Evolutionary conservation across 2,797 vertebrate species (phyloP).

Genomic region (Xenentodon cancila): DNA sequence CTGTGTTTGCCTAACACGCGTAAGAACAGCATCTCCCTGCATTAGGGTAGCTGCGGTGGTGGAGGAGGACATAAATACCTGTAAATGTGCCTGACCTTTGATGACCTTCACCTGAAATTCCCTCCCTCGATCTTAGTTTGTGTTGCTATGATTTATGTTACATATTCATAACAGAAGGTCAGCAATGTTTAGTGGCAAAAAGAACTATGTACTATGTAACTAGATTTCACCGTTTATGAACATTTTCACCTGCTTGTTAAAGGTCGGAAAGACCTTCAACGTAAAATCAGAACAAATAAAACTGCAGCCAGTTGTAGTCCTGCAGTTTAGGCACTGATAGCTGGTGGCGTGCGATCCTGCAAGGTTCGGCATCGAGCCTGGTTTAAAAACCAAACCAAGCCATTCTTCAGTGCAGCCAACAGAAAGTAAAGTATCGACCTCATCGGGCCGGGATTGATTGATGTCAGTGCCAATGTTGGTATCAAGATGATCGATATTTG

Average conservation of each 20-base stretch:
- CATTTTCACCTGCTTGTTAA: conserved; percentile 6
- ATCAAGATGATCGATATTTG: no score
- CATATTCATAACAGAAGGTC: conserved; percentile 18
- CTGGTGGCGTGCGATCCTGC: no score
- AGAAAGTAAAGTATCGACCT: no score
- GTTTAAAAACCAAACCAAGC: no score
- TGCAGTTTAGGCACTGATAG: no score
- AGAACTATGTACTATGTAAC: conserved; percentile 3
- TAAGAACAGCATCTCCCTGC: conserved; percentile 29
- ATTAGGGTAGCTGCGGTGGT: not conserved
- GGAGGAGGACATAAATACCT: not conserved
- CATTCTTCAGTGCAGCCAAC: no score
- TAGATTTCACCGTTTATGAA: conserved; percentile 7
- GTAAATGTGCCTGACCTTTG: conserved; percentile 45
- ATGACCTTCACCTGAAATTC: conserved; percentile 37
- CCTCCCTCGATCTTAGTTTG: conserved; percentile 46
- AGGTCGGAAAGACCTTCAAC: not conserved
- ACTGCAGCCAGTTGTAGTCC: no score
- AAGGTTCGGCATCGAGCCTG: no score
- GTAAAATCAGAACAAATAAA: conserved; percentile 1
- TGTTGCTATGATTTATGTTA: conserved; percentile 35
- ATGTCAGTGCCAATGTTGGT: no score
- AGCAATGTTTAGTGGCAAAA: conserved; percentile 18
- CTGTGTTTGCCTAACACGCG: conserved; percentile 67
- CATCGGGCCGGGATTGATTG: no score